Conservation (phyloP, 2,113 vertebrate species). For the Willisornis vidua region DNA sequence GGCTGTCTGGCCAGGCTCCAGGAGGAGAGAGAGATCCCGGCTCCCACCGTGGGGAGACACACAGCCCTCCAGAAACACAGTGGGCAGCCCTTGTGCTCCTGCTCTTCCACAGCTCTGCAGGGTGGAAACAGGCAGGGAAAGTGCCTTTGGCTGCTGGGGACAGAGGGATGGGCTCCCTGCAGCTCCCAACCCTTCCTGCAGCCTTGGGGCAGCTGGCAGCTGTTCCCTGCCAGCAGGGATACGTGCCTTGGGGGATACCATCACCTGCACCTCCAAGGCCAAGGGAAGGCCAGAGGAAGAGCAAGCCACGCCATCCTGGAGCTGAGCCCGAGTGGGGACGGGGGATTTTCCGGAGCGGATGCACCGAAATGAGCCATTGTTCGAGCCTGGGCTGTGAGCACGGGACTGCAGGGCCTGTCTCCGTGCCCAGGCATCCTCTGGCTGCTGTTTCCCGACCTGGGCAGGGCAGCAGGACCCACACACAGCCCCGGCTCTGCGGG, state of each 20-base stretch:
- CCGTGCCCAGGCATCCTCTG: not conserved
- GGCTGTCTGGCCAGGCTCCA: conserved; percentile 29
- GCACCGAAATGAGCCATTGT: not conserved
- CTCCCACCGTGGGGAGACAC: not conserved
- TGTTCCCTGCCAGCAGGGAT: not conserved
- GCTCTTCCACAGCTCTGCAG: not conserved
- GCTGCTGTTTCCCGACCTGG: no score
- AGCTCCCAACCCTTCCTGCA: not conserved
- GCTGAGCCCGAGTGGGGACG: not conserved
- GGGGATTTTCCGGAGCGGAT: conserved; percentile 7
- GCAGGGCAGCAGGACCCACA: not conserved
- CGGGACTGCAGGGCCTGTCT: accelerated
- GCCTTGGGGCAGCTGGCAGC: not conserved
- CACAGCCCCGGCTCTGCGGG: accelerated
- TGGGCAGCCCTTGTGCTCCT: not conserved
- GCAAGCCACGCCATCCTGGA: not conserved
- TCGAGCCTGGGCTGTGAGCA: not conserved
- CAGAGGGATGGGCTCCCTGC: accelerated
- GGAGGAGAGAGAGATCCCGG: not conserved
- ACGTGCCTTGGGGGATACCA: not conserved
- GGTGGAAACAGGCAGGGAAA: not conserved
- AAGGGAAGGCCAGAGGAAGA: conserved; percentile 14
- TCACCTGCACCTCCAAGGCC: not conserved
- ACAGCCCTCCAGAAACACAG: not conserved
- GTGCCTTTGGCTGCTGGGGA: not conserved